Conservation (phyloP, 2,888 invertebrate species). For the Oscheius onirici region DNA sequence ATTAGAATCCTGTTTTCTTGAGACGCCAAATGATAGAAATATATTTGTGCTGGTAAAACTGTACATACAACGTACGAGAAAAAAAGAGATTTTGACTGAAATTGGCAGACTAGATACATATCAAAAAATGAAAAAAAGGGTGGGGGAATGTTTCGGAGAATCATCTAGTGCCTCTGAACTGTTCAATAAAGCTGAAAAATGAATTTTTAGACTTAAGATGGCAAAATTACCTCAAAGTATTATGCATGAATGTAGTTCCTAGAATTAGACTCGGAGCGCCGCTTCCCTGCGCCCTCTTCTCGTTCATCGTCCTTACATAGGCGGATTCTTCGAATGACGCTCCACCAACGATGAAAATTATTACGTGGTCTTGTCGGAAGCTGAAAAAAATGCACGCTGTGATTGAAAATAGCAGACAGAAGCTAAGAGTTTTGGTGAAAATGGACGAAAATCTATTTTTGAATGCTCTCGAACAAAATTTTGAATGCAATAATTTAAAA, state of each 20-base stretch:
- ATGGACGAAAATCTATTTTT: no score
- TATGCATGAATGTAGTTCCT: constrained; percentile 32
- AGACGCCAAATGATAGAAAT: constrained; percentile 13
- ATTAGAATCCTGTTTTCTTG: background rate
- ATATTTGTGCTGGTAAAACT: constrained; percentile 1
- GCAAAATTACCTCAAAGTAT: constrained; percentile 19
- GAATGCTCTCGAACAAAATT: no score
- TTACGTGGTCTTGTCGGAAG: constrained; percentile 86
- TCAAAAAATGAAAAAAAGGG: background rate
- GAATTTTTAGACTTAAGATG: background rate
- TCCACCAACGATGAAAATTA: constrained; percentile 95
- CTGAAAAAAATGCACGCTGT: no score
- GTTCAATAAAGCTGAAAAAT: constrained; percentile 22
- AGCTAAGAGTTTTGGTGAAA: no score
- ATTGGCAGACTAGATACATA: constrained; percentile 5
- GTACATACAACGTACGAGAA: constrained; percentile 8
- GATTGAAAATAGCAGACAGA: no score
- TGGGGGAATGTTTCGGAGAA: background rate
- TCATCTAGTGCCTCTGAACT: constrained; percentile 14
- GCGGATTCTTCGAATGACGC: constrained; percentile 78
- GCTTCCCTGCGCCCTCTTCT: constrained; percentile 33
- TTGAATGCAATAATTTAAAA: background rate
- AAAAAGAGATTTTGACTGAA: background rate
- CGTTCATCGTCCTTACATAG: constrained; percentile 46
- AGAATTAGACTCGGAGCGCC: constrained; percentile 31